Percentiles rank a stretch among this genome's conserved stretches.
These are phyloP conservation scores for Drosophila melanosoma DNA, from an alignment of 2,888 invertebrate species.

Conservation along the genomic window DNA sequence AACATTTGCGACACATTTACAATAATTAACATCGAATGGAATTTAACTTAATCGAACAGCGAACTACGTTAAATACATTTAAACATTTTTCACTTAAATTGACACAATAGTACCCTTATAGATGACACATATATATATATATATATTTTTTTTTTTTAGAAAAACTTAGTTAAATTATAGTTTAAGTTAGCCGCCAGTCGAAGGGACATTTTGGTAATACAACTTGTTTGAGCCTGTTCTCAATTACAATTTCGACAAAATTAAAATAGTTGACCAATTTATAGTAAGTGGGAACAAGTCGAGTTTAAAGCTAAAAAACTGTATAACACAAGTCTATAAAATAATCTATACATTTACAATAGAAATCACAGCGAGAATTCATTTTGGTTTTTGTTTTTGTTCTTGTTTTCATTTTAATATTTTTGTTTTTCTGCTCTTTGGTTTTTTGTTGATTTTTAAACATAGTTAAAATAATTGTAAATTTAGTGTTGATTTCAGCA, in stretches of 20 bases:
- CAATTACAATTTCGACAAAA: constrained; percentile 16
- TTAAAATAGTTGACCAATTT: background rate
- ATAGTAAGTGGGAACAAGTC: constrained; percentile 1
- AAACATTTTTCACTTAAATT: constrained; percentile 55
- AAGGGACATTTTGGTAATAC: constrained; percentile 2
- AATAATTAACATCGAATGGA: constrained; percentile 52
- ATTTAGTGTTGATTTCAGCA: constrained; percentile 75
- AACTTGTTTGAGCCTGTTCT: constrained; percentile 19
- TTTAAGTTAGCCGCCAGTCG: constrained; percentile 29
- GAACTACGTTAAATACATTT: constrained; percentile 47
- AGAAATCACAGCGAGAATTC: constrained; percentile 81
- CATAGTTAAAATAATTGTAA: constrained; percentile 30
- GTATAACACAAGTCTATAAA: constrained; percentile 71
- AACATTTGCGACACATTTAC: constrained; percentile 60
- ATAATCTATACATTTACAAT: constrained; percentile 72
- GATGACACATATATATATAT: constrained; percentile 7
- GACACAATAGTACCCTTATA: constrained; percentile 54
- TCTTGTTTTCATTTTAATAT: background rate
- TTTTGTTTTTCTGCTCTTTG: constrained; percentile 43
- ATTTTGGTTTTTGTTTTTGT: constrained; percentile 39
- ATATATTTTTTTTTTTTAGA: background rate
- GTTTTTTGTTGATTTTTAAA: constrained; percentile 39
- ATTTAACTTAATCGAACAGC: constrained; percentile 46
- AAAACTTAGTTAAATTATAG: constrained; percentile 60
- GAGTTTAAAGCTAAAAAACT: constrained; percentile 63